These are phyloP conservation scores for Bothrops jararaca DNA, from an alignment of 2,113 vertebrate genomes.

Conservation along the genomic window DNA sequence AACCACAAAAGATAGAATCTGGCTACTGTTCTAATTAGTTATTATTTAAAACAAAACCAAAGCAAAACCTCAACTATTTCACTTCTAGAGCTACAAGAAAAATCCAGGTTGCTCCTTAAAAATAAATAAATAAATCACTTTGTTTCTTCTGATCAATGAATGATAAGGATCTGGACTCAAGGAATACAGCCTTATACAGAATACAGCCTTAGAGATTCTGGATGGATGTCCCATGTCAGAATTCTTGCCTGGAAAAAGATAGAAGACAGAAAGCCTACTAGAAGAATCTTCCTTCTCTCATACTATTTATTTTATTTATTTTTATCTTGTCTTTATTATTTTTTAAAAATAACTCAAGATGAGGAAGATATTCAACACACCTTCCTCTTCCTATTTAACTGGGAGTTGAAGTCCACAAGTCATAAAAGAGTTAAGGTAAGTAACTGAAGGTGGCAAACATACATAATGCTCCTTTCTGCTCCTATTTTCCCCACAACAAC, in stretches of 20 bases:
- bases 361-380: neutral
- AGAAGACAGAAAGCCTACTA: neutral
- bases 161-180: neutral
- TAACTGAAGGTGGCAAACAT: no score
- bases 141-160: neutral
- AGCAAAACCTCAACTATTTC: neutral
- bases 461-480: no score
- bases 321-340: neutral
- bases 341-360: neutral
- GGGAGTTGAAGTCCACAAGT: no score
- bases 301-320: neutral
- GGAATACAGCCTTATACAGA: neutral
- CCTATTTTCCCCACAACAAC: neutral
- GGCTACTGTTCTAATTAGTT: neutral
- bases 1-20: neutral
- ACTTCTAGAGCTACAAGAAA: neutral
- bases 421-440: no score
- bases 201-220: neutral
- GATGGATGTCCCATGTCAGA: neutral
- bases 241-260: neutral
- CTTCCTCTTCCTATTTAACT: neutral
- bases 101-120: neutral
- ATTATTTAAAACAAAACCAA: neutral
- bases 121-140: neutral
- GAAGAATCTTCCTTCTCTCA: neutral